Conservation (phyloP, 2,888 invertebrate species). For the Ommatoiulus sabulosus region DNA sequence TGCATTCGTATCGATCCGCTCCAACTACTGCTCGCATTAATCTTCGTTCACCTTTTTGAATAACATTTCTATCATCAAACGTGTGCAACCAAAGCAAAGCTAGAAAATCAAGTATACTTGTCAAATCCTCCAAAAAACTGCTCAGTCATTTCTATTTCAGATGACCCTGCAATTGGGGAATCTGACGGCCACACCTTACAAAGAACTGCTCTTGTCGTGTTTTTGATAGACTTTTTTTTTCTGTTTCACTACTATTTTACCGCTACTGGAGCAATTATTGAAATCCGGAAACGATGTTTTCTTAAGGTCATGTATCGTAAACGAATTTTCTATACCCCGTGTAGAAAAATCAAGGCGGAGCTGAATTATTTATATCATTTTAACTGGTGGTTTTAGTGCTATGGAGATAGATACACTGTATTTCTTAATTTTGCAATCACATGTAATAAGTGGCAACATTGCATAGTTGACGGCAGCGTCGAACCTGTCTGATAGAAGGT, state of each 20-base stretch:
- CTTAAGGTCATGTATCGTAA: background rate
- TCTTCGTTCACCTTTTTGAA: background rate
- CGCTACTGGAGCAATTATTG: background rate
- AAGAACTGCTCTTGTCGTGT: background rate
- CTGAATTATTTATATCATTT: background rate
- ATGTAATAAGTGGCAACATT: background rate
- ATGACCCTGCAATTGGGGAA: conserved; percentile 25
- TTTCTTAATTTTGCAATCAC: background rate
- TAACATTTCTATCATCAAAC: background rate
- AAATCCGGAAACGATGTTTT: background rate
- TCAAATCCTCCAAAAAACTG: background rate
- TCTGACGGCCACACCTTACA: conserved; percentile 23
- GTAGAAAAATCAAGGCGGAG: background rate
- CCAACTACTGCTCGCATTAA: background rate
- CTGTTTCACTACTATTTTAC: background rate
- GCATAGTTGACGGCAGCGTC: background rate
- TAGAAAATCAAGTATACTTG: conserved; percentile 13
- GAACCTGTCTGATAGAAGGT: background rate
- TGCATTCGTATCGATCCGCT: too few species aligned
- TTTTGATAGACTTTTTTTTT: background rate
- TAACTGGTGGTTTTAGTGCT: background rate
- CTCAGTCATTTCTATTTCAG: background rate
- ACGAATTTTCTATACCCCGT: background rate
- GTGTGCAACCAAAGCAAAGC: background rate
- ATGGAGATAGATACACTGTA: background rate